phyloP scores from a whole-genome alignment of 2,888 invertebrate genomes.

The Brachyptera risi region DNA sequence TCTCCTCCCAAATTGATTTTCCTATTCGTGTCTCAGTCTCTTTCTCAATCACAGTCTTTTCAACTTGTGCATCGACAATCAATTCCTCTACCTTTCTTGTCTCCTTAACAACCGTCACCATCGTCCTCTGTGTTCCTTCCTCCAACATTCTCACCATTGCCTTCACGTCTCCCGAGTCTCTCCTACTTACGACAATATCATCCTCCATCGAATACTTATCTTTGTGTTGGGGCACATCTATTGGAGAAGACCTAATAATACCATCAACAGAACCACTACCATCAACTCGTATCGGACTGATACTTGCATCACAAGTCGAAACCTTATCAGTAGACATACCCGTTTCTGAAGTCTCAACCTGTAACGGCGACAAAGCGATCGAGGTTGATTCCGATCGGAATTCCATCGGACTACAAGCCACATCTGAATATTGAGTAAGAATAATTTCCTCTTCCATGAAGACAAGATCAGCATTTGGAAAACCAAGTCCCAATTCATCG shows the following conservation, averaged over 20 bases:
- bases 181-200: conserved; percentile 35
- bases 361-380: conserved; percentile 43
- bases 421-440: conserved; percentile 45
- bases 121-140: conserved; percentile 45
- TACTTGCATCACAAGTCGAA: conserved; percentile 51
- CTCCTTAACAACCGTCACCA: conserved; percentile 40
- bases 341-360: conserved; percentile 51
- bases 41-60: conserved; percentile 10
- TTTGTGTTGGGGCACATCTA: conserved; percentile 8
- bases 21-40: conserved; percentile 46
- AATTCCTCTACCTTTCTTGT: conserved; percentile 39
- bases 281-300: conserved; percentile 49
- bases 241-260: not conserved
- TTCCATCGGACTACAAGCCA: conserved; percentile 51
- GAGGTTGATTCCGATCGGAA: conserved; percentile 45
- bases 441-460: conserved; percentile 43
- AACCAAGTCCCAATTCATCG: conserved; percentile 44
- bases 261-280: conserved; percentile 36
- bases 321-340: conserved; percentile 51
- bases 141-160: conserved; percentile 53
- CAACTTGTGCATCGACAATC: conserved; percentile 36
- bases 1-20: conserved; percentile 24
- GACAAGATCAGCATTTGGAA: conserved; percentile 42
- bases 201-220: conserved; percentile 30
- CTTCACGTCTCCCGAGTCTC: conserved; percentile 52